phyloP scores from a whole-genome alignment of 2,113 vertebrate genomes.

The Etheostoma cragini region DNA sequence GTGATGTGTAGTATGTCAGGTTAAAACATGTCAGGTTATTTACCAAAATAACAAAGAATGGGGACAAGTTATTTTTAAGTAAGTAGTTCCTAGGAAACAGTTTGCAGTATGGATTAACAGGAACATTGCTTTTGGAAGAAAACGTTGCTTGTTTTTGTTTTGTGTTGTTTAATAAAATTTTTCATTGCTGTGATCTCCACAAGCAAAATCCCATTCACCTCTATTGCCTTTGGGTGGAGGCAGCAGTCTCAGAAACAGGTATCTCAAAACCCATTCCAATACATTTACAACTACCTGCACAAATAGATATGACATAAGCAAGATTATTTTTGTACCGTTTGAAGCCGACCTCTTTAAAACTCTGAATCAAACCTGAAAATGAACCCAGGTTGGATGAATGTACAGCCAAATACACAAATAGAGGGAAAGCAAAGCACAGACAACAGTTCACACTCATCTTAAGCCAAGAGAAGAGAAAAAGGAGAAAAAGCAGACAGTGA shows the following conservation, averaged over 20 bases:
- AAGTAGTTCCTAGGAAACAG: not conserved
- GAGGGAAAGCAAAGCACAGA: not conserved
- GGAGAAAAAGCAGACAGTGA: slow-evolving; percentile 34
- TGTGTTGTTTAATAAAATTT: not conserved
- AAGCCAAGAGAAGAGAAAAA: not conserved
- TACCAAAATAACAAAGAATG: not conserved
- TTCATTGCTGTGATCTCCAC: not conserved
- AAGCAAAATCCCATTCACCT: not conserved
- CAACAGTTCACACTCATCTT: not conserved
- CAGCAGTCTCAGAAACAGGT: not conserved
- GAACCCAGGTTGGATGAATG: not conserved
- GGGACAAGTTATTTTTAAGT: not conserved
- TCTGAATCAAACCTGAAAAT: not conserved
- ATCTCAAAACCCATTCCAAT: not conserved
- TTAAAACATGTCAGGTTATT: not conserved
- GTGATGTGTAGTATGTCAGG: not conserved
- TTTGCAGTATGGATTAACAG: not conserved
- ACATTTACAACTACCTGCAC: not conserved
- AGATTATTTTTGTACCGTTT: not conserved
- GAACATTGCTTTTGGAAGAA: not conserved
- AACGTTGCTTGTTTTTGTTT: not conserved
- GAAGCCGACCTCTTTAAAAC: not conserved
- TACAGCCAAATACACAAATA: slow-evolving; percentile 5
- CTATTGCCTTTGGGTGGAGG: not conserved
- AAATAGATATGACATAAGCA: not conserved